Base-by-base conservation (phyloP, 2,888 invertebrate species). In the Drosophila algonquin region DNA sequence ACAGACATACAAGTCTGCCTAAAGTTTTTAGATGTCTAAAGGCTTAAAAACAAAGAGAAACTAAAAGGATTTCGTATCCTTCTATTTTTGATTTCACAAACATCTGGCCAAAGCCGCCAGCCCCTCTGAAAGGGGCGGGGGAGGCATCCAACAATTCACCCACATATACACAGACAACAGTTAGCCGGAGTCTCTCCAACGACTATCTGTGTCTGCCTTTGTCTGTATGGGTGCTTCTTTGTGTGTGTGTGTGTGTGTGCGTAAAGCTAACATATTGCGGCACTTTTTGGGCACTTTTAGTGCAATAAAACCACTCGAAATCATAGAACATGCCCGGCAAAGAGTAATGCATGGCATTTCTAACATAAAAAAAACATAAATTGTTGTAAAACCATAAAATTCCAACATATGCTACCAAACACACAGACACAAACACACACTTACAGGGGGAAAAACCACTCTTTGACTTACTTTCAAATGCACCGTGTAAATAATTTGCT, bases 251-350 rank as follows among this genome's bases (percentile, higher is more conserved):
- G 57, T 53, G 63, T 64, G 55, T 69, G 48, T 57, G 64, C 55
- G 54, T 64, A 18, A 74, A 60, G 64, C 70, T 80, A 88, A 77
- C 89, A 89, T 90, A 90, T 89, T 89, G 89, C 77, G 78, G 77
- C 63, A 58, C 67, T 75, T 81, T 85, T 83, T 68, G 63, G 57
- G 21, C 69, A 75, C 68, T 76, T 56, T 48, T 40, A 9, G 14
- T n/a, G 44, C n/a, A 32, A 6, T 32, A 72, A 73, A 24, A 27
- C 10, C 21, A 24, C 46, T 10, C 10, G 9, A 47, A 35, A 32
- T 27, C 24, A 40, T 32, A 9, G 8, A 51, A 35, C 27, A 10
- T 9, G 4, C 32, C 5, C 9, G 16, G n/a, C 2, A 32, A 4
- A 8, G 14, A 3, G 8, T 2, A 46, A 32, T 16, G 45, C 52